Base-by-base conservation (phyloP, 2,113 vertebrate genomes). In the Platanista minor region DNA sequence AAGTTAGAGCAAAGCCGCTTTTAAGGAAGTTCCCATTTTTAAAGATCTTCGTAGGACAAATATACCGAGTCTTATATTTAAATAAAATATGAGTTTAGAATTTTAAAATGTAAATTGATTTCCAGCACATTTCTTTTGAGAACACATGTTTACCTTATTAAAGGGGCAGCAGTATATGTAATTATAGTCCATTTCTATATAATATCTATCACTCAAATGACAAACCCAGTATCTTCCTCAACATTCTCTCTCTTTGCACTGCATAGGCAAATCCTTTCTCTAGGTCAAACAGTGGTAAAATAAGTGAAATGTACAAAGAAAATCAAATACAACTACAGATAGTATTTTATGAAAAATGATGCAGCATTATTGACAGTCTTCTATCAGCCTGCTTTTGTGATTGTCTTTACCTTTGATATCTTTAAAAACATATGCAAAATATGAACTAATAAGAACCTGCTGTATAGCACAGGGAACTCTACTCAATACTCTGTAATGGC, bases 111-210 rank as follows among this genome's bases (percentile, higher is more conserved):
- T 49, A 57, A 27, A 72, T 74, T 78, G 46, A 87, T 90, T 96
- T 93, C 43, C 54, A 67, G 72, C 20, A 66, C 11, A 62, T 67
- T 83, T 91, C 91, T 95, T 91, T 85, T 39, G 62, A 86, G 81
- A 75, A 33, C 29, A 43, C 54, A 23, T 49, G 43, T 86, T 95
- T 97, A 87, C 81, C 74, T 66, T 91, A 64, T 87, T 90, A 89
- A 94, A 96, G 33, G 20, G 74, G 94, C 46, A 52, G 43, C n/a
- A 80, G 20, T 81, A 18, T 64, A 10, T 62, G 7, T 33, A 12
- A 86, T 75, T 87, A 75, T 64, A 87, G 64, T 18, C 29, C 3
- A 67, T 93, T 93, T 83, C 69, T 64, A 15, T 62, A 5, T 71
- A 33, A 52, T 27, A 27, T 67, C 89, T 80, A 9, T 78, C 85